phyloP scores from a whole-genome alignment of 2,888 invertebrate genomes.

The Sinohyriopsis cumingii region DNA sequence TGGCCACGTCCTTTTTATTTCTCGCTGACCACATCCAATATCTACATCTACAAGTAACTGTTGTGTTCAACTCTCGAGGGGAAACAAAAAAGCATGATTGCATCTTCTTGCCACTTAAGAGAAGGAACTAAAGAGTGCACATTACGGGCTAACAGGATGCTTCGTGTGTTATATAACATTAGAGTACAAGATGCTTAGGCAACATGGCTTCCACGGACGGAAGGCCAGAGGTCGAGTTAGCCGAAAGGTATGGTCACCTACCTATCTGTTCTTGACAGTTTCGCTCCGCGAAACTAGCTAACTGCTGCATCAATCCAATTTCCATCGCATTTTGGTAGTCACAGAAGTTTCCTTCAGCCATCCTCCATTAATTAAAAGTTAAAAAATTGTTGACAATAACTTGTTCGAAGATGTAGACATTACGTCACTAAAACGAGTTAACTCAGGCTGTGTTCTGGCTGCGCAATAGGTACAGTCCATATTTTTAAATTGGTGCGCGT shows the following conservation, averaged over 20 bases:
- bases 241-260: constrained; percentile 14
- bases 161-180: too few species aligned
- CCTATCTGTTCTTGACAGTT: constrained; percentile 30
- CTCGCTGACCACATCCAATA: too few species aligned
- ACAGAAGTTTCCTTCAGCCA: constrained; percentile 51
- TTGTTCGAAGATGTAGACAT: constrained; percentile 37
- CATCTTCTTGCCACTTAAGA: too few species aligned
- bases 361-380: constrained; percentile 21
- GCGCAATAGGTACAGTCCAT: constrained; percentile 45
- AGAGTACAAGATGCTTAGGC: too few species aligned
- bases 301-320: constrained; percentile 30
- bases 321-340: constrained; percentile 48
- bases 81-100: too few species aligned
- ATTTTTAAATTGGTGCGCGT: background rate
- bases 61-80: too few species aligned
- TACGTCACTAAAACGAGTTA: constrained; percentile 49
- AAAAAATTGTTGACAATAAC: constrained; percentile 21
- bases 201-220: background rate
- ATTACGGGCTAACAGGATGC: too few species aligned
- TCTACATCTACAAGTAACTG: too few species aligned
- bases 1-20: too few species aligned
- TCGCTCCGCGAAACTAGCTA: constrained; percentile 29
- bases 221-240: constrained; percentile 34
- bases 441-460: constrained; percentile 43
- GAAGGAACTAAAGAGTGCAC: too few species aligned